Evolutionary conservation across 2,113 vertebrate genomes (phyloP).

Genomic region (Eptatretus burgeri): DNA sequence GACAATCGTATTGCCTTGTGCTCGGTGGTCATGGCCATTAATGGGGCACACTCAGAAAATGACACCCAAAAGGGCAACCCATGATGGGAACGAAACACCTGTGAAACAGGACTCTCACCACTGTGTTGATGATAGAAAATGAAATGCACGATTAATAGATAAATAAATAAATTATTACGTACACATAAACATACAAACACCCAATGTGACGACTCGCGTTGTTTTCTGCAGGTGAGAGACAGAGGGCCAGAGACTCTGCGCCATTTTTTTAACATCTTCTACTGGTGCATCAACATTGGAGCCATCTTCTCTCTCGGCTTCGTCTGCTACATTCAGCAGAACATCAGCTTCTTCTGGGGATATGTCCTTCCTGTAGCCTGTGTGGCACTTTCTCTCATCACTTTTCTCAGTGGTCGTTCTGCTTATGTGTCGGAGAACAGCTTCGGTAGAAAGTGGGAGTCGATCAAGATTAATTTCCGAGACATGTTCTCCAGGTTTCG

Average conservation of each 20-base stretch:
- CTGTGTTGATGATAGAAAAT: no score
- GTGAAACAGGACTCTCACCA: not conserved
- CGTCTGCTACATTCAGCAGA: constrained; percentile 76
- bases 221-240: constrained; percentile 47
- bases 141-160: no score
- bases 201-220: not conserved
- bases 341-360: constrained; percentile 35
- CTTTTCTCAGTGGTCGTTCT: constrained; percentile 43
- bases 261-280: constrained; percentile 96
- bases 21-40: no score
- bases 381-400: constrained; percentile 45
- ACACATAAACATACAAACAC: no score
- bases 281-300: constrained; percentile 92
- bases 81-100: no score
- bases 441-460: no score
- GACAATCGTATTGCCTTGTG: no score
- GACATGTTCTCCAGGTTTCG: no score
- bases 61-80: no score
- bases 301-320: constrained; percentile 62
- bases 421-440: constrained; percentile 44
- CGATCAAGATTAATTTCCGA: no score
- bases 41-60: no score
- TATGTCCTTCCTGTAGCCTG: constrained; percentile 48
- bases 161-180: no score
- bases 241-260: constrained; percentile 64